Percentiles rank a stretch among this genome's conserved stretches.
Evolutionary conservation across 2,113 vertebrate genomes (phyloP).

Genomic region (Clupea harengus): DNA sequence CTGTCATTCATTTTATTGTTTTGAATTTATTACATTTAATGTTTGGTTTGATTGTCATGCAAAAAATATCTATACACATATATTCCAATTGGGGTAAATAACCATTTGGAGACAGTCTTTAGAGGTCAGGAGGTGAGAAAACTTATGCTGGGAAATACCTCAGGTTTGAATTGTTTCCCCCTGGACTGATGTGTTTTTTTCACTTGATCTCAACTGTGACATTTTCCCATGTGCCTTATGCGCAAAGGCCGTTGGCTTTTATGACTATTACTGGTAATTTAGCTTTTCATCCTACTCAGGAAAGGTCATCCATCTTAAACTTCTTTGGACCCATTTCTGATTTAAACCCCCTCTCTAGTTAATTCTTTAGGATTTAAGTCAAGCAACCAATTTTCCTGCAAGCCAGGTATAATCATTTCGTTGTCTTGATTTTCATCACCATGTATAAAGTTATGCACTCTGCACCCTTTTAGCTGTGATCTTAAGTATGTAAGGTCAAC

Average conservation of each 20-base stretch:
- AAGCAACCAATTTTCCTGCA: background rate
- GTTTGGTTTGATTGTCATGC: slow-evolving; percentile 26
- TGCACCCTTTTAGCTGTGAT: background rate
- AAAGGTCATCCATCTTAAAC: background rate
- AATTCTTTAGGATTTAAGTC: background rate
- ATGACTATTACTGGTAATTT: slow-evolving; percentile 48
- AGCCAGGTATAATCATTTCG: background rate
- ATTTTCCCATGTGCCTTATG: slow-evolving; percentile 50
- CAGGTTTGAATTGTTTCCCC: slow-evolving; percentile 25
- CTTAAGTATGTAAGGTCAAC: background rate
- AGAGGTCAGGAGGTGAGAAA: slow-evolving; percentile 42
- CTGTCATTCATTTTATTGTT: slow-evolving; percentile 41
- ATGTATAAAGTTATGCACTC: background rate
- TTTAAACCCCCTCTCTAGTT: background rate
- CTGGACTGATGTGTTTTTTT: slow-evolving; percentile 22
- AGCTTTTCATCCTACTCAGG: slow-evolving; percentile 36
- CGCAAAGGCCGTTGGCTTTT: slow-evolving; percentile 27
- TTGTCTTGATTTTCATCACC: background rate
- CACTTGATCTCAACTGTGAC: slow-evolving; percentile 13
- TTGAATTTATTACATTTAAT: slow-evolving; percentile 47
- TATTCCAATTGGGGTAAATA: slow-evolving; percentile 36
- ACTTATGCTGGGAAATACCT: slow-evolving; percentile 38
- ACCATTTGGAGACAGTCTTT: slow-evolving; percentile 30
- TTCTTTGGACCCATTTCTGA: background rate
- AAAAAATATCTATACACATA: slow-evolving; percentile 29